These are phyloP conservation scores for Poeciliopsis occidentalis DNA, from an alignment of 2,113 vertebrate species.

Conservation along the genomic window DNA sequence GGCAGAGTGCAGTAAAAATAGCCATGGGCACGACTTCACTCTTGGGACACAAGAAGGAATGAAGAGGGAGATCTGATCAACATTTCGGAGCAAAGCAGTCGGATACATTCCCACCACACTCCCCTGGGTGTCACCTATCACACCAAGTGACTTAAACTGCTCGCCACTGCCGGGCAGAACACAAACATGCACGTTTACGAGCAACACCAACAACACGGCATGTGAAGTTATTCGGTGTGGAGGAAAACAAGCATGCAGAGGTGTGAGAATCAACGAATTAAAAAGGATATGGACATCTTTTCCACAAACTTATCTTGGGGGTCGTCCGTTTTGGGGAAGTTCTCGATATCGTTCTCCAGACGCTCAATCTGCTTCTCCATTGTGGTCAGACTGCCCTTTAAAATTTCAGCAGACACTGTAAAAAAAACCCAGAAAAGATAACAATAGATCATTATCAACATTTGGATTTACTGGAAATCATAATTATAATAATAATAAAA, in stretches of 20 bases:
- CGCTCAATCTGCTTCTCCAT: slow-evolving; percentile 91
- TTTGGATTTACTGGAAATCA: neutral
- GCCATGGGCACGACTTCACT: slow-evolving; percentile 73
- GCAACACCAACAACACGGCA: slow-evolving; percentile 21
- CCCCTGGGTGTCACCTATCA: slow-evolving; percentile 72
- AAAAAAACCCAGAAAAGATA: slow-evolving; percentile 16
- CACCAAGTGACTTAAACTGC: slow-evolving; percentile 73
- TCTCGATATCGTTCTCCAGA: slow-evolving; percentile 89
- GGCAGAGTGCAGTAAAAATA: slow-evolving; percentile 77
- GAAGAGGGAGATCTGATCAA: slow-evolving; percentile 75
- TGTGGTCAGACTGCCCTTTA: slow-evolving; percentile 88
- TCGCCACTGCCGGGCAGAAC: slow-evolving; percentile 54
- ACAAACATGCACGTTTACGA: slow-evolving; percentile 47
- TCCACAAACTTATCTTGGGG: slow-evolving; percentile 94
- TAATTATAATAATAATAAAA: neutral
- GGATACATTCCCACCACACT: slow-evolving; percentile 66
- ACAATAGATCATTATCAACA: slow-evolving; percentile 2
- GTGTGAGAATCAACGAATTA: neutral
- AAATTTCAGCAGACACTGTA: slow-evolving; percentile 92
- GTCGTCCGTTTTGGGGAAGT: slow-evolving; percentile 88
- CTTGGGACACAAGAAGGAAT: slow-evolving; percentile 59
- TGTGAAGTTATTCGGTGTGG: neutral
- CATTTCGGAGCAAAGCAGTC: slow-evolving; percentile 69
- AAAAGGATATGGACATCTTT: slow-evolving; percentile 99
- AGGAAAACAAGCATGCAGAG: neutral